These are phyloP conservation scores for Heteropelma amictum DNA, from an alignment of 2,888 invertebrate genomes.

Conservation along the genomic window DNA sequence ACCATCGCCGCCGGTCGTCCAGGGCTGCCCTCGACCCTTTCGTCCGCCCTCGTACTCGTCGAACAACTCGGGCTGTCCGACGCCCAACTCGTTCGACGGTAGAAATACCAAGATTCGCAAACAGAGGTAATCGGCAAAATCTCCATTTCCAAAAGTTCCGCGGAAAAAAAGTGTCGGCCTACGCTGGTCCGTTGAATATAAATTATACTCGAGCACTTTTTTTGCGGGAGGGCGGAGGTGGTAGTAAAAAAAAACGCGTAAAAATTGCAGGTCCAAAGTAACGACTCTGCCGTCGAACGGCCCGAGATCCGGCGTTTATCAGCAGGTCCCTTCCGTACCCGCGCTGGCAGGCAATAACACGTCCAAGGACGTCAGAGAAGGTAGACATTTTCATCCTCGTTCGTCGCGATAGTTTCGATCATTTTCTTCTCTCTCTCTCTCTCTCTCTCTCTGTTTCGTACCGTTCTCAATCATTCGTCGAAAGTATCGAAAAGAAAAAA, in stretches of 20 bases:
- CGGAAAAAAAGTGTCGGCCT: not conserved
- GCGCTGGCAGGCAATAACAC: slow-evolving; percentile 71
- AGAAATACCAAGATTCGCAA: slow-evolving; percentile 74
- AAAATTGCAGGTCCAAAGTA: slow-evolving; percentile 72
- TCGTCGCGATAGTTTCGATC: not conserved
- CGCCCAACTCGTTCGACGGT: slow-evolving; percentile 72
- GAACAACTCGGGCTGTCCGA: slow-evolving; percentile 72
- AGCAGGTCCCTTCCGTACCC: slow-evolving; percentile 73
- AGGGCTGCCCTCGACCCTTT: slow-evolving; percentile 74
- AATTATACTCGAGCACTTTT: not conserved
- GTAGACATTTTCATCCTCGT: slow-evolving; percentile 62
- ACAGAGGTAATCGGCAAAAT: slow-evolving; percentile 67
- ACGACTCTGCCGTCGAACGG: slow-evolving; percentile 71
- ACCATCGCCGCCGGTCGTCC: slow-evolving; percentile 75
- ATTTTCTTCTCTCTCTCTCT: no score
- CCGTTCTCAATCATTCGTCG: no score
- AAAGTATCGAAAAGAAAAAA: not conserved
- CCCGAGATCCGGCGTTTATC: slow-evolving; percentile 72
- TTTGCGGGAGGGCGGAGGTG: not conserved
- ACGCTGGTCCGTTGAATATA: not conserved
- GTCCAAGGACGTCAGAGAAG: slow-evolving; percentile 75
- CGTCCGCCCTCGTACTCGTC: slow-evolving; percentile 74
- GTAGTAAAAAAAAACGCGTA: slow-evolving; percentile 11
- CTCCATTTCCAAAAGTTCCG: not conserved
- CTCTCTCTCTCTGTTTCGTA: no score